Conservation (phyloP, 2,113 vertebrate genomes). For the Thunnus thynnus region DNA sequence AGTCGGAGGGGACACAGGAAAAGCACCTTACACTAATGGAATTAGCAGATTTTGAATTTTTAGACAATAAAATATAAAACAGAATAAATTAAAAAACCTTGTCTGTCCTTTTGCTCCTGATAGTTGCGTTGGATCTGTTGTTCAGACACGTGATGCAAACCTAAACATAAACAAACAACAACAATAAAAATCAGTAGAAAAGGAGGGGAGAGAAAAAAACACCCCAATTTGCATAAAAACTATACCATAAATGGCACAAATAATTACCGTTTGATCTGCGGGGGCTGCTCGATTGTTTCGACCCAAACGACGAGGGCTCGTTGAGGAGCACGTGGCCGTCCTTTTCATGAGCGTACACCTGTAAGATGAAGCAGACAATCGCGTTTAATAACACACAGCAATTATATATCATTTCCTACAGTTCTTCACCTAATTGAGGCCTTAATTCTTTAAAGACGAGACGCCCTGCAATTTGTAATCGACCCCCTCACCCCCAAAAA, state of each 20-base stretch:
- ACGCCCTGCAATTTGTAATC: background rate
- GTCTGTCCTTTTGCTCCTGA: slow-evolving; percentile 90
- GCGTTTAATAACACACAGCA: slow-evolving; percentile 61
- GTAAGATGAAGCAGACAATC: slow-evolving; percentile 72
- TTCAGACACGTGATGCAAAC: slow-evolving; percentile 84
- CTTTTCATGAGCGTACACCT: slow-evolving; percentile 90
- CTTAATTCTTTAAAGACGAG: background rate
- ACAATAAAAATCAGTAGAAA: background rate
- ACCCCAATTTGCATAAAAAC: background rate
- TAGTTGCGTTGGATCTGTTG: slow-evolving; percentile 88
- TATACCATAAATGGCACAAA: background rate
- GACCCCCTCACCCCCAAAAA: no score
- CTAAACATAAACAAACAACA: slow-evolving; percentile 39
- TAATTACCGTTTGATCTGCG: slow-evolving; percentile 88
- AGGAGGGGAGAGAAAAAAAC: no score
- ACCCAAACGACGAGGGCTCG: slow-evolving; percentile 73
- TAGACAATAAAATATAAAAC: slow-evolving; percentile 6
- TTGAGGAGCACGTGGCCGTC: slow-evolving; percentile 84
- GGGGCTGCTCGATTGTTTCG: slow-evolving; percentile 85
- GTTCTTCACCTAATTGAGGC: slow-evolving; percentile 56
- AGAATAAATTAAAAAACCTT: slow-evolving; percentile 75
- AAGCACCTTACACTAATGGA: background rate
- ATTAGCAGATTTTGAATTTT: background rate
- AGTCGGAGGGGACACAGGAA: background rate
- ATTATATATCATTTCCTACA: slow-evolving; percentile 78